These are phyloP conservation scores for Coracopsis vasa DNA, from an alignment of 2,113 vertebrate species.

Conservation along the genomic window DNA sequence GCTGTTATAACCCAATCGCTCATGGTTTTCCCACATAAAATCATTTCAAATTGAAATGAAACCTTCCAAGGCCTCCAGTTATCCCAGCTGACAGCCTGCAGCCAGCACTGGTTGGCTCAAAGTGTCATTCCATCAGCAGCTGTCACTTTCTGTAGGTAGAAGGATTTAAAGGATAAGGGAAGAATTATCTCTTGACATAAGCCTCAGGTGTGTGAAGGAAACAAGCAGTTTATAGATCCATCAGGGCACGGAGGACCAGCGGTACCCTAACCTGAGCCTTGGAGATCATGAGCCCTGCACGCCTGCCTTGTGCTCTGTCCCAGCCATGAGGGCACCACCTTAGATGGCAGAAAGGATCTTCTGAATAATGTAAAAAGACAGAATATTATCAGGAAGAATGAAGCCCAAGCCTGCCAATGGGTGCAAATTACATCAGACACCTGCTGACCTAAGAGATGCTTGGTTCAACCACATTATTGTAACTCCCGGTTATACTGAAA, in stretches of 20 bases:
- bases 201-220: not conserved
- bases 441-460: not conserved
- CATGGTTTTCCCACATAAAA: not conserved
- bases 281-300: fast-evolving
- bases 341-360: not conserved
- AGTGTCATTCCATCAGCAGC: not conserved
- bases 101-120: fast-evolving
- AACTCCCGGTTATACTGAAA: not conserved
- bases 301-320: not conserved
- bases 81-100: not conserved
- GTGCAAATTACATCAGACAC: not conserved
- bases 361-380: not conserved
- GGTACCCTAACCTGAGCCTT: not conserved
- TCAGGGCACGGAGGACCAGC: not conserved
- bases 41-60: not conserved
- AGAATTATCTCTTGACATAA: not conserved
- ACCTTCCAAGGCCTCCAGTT: not conserved
- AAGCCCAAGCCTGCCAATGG: not conserved
- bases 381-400: not conserved
- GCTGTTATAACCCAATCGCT: not conserved
- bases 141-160: not conserved
- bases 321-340: not conserved
- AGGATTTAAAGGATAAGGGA: not conserved
- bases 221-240: not conserved
- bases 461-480: not conserved